These are phyloP conservation scores for Nasonovia ribisnigri DNA, from an alignment of 2,888 invertebrate genomes.

Conservation along the genomic window DNA sequence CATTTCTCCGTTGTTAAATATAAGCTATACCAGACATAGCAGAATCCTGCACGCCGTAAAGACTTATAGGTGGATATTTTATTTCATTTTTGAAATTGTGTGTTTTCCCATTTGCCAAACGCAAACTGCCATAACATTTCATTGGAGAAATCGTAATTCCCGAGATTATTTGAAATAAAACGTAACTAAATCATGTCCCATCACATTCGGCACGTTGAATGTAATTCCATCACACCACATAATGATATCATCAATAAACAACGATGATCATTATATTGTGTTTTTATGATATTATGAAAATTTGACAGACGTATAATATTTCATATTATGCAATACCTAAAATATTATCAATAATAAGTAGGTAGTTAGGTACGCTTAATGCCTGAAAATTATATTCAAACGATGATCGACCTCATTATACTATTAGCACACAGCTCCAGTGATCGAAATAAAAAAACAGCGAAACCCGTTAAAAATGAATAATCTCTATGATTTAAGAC, in stretches of 20 bases:
- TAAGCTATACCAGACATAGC: neutral
- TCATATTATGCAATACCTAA: neutral
- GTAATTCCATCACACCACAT: neutral
- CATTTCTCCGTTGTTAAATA: neutral
- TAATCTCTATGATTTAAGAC: neutral
- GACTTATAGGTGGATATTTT: neutral
- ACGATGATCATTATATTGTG: neutral
- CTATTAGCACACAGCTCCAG: neutral
- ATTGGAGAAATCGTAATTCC: neutral
- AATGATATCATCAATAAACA: neutral
- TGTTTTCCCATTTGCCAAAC: neutral
- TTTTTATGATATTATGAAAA: neutral
- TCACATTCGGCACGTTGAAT: neutral
- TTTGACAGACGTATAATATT: neutral
- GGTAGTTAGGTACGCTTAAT: neutral
- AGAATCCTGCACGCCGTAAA: neutral
- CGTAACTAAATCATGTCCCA: neutral
- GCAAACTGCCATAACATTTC: neutral
- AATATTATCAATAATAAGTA: neutral
- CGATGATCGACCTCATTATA: neutral
- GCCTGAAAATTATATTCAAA: neutral
- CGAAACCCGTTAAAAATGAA: neutral
- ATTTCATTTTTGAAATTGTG: neutral
- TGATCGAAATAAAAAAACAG: neutral
- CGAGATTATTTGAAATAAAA: neutral